Conservation (phyloP, 2,113 vertebrate species). For the Grammomys dolichurus region DNA sequence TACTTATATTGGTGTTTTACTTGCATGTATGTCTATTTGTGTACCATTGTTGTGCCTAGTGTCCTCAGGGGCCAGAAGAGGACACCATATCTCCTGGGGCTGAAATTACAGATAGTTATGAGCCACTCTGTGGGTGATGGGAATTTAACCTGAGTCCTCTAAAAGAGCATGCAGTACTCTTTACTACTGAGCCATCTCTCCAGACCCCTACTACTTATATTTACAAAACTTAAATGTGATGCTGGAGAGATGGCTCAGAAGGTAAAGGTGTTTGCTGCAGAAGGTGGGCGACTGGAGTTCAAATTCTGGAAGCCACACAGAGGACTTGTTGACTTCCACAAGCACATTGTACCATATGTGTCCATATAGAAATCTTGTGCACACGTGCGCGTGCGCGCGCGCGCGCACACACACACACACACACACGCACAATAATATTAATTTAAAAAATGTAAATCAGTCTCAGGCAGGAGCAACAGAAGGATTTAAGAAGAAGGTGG, state of each 20-base stretch:
- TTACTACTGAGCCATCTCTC: not conserved
- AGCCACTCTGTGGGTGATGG: not conserved
- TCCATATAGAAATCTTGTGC: not conserved
- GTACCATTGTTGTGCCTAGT: not conserved
- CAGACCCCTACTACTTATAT: not conserved
- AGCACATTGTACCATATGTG: not conserved
- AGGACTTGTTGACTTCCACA: not conserved
- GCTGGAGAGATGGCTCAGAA: not conserved
- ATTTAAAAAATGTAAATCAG: not conserved
- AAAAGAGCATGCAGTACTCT: not conserved
- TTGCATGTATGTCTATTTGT: not conserved
- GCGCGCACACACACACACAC: not conserved
- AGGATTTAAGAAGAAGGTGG: not conserved
- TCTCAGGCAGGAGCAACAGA: too few species aligned
- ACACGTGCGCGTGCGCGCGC: too few species aligned
- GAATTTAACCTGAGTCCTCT: not conserved
- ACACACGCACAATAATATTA: not conserved
- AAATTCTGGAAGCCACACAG: not conserved
- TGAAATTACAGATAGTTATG: not conserved
- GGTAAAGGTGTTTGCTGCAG: not conserved
- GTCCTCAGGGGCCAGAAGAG: not conserved
- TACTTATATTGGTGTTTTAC: not conserved
- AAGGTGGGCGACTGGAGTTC: not conserved
- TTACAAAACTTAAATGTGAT: not conserved
- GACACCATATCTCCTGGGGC: not conserved